These are phyloP conservation scores for Arizona elegans DNA, from an alignment of 2,113 vertebrate genomes.

Conservation along the genomic window DNA sequence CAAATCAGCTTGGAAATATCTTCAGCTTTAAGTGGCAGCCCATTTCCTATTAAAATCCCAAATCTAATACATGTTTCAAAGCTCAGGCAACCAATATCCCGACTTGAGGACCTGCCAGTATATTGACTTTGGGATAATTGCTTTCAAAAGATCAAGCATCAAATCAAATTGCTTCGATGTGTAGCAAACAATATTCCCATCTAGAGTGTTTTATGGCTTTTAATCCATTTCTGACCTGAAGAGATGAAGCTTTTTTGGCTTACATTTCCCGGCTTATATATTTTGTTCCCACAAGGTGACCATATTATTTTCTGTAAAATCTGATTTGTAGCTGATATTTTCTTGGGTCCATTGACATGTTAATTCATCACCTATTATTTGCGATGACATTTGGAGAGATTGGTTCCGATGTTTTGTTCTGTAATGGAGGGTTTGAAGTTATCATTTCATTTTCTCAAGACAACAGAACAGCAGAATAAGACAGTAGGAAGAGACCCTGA, in stretches of 20 bases:
- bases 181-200: not conserved
- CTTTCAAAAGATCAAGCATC: conserved; percentile 44
- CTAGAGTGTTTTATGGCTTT: conserved; percentile 25
- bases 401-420: not conserved
- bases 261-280: not conserved
- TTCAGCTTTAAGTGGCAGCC: not conserved
- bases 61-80: conserved; percentile 22
- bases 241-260: not conserved
- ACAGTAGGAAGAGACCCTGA: too few relatives aligned
- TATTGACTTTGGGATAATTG: conserved; percentile 49
- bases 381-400: not conserved
- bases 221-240: not conserved
- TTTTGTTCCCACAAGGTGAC: not conserved
- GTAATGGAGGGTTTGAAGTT: not conserved
- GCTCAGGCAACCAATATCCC: conserved; percentile 18
- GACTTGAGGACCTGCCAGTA: conserved; percentile 32
- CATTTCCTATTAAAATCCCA: conserved; percentile 23
- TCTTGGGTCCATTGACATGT: not conserved
- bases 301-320: not conserved
- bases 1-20: not conserved
- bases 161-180: conserved; percentile 42
- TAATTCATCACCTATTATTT: not conserved
- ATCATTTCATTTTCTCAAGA: too few relatives aligned
- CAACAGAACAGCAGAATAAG: too few relatives aligned
- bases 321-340: conserved; percentile 1